Conservation (phyloP, 2,113 vertebrate species). For the Bostrychus sinensis region DNA sequence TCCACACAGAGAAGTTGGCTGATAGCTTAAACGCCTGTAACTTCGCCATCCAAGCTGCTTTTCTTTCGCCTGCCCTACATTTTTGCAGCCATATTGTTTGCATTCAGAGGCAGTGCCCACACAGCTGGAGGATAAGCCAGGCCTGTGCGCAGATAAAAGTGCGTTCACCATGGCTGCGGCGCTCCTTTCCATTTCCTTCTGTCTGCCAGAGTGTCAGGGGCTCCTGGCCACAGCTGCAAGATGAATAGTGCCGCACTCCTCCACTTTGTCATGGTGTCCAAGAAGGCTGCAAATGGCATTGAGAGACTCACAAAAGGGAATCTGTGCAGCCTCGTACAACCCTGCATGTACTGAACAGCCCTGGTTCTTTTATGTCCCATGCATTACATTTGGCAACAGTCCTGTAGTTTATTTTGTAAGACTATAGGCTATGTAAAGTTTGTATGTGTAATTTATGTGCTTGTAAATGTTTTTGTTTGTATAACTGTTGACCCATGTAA, state of each 20-base stretch:
- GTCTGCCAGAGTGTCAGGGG: constrained; percentile 65
- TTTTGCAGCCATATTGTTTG: constrained; percentile 72
- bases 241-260: constrained; percentile 73
- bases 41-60: constrained; percentile 46
- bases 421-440: not conserved
- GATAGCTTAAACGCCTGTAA: constrained; percentile 31
- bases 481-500: too few species aligned
- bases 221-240: constrained; percentile 75
- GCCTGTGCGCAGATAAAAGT: constrained; percentile 70
- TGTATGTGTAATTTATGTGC: not conserved
- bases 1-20: constrained; percentile 34
- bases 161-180: constrained; percentile 52
- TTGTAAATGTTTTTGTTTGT: not conserved
- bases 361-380: constrained; percentile 40
- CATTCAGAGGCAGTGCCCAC: constrained; percentile 70
- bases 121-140: constrained; percentile 72
- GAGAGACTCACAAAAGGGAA: constrained; percentile 70
- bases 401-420: constrained; percentile 3
- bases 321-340: constrained; percentile 54
- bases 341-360: constrained; percentile 42
- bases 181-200: constrained; percentile 74
- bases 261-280: constrained; percentile 77
- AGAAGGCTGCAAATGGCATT: constrained; percentile 70
- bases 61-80: constrained; percentile 65
- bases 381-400: constrained; percentile 24